phyloP scores from a whole-genome alignment of 2,113 vertebrate species.

The Choloepus hoffmanni region DNA sequence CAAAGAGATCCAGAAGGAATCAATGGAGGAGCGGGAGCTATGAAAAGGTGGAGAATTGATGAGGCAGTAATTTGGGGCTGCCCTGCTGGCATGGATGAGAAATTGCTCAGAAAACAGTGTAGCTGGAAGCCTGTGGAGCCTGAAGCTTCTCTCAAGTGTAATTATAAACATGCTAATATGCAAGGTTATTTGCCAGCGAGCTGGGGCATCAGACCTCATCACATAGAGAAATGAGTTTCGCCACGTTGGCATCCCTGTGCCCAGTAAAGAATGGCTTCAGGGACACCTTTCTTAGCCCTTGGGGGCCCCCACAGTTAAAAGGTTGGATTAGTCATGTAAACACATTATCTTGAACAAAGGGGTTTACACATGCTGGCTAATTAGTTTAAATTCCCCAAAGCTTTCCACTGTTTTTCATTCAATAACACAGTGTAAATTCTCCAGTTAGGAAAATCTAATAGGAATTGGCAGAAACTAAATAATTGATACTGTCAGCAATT shows the following conservation, averaged over 20 bases:
- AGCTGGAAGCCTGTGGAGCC: slow-evolving; percentile 4
- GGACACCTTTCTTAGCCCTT: slow-evolving; percentile 81
- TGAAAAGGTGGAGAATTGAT: not conserved
- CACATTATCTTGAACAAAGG: slow-evolving; percentile 92
- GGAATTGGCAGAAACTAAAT: slow-evolving; percentile 91
- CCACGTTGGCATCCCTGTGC: slow-evolving; percentile 69
- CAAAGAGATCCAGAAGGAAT: not conserved
- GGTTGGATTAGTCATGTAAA: slow-evolving; percentile 91
- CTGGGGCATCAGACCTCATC: slow-evolving; percentile 74
- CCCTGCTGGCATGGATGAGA: not conserved
- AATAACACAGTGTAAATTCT: slow-evolving; percentile 89
- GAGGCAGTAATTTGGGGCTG: not conserved
- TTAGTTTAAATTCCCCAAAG: slow-evolving; percentile 90
- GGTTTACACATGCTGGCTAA: slow-evolving; percentile 90
- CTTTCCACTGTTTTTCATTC: slow-evolving; percentile 90
- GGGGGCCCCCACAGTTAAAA: slow-evolving; percentile 90
- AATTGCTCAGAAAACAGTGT: slow-evolving; percentile 23
- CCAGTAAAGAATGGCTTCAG: slow-evolving; percentile 63
- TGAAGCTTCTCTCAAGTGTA: slow-evolving; percentile 69
- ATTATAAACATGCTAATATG: slow-evolving; percentile 78
- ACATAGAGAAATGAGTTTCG: slow-evolving; percentile 78
- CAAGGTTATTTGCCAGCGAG: slow-evolving; percentile 73
- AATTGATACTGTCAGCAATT: slow-evolving; percentile 88
- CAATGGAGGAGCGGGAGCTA: accelerated
- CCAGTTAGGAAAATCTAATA: slow-evolving; percentile 89